Conservation (phyloP, 2,888 invertebrate species). For the Temnothorax rugatulus region DNA sequence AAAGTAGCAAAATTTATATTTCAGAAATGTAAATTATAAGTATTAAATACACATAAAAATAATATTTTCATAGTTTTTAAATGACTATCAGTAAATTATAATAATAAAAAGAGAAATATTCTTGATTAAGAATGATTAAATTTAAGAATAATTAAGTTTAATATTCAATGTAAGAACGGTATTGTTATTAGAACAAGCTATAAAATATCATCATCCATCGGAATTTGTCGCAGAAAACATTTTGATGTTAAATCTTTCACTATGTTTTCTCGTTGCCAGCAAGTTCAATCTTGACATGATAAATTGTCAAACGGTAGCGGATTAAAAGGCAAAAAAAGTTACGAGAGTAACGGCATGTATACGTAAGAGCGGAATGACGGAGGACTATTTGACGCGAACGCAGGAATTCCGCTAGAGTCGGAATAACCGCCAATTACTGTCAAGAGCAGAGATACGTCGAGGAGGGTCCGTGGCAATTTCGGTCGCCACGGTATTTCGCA, state of each 20-base stretch:
- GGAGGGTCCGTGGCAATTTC: constrained; percentile 69
- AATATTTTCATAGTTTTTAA: neutral
- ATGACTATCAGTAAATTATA: neutral
- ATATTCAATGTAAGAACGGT: neutral
- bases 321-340: constrained; percentile 35
- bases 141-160: neutral
- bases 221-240: neutral
- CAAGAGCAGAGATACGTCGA: constrained; percentile 79
- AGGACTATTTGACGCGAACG: constrained; percentile 71
- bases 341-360: constrained; percentile 51
- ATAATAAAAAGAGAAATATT: constrained; percentile 2
- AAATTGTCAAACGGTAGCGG: constrained; percentile 30
- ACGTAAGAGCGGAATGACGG: constrained; percentile 49
- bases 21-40: neutral
- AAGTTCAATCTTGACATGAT: constrained; percentile 12
- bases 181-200: neutral
- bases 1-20: neutral
- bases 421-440: constrained; percentile 84
- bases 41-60: neutral
- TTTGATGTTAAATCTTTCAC: neutral
- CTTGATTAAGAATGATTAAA: neutral
- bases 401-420: constrained; percentile 78
- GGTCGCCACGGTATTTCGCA: constrained; percentile 71
- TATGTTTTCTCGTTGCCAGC: neutral
- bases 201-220: neutral